phyloP scores from a whole-genome alignment of 1,140 invertebrate species.

The Heliconius nattereri region DNA sequence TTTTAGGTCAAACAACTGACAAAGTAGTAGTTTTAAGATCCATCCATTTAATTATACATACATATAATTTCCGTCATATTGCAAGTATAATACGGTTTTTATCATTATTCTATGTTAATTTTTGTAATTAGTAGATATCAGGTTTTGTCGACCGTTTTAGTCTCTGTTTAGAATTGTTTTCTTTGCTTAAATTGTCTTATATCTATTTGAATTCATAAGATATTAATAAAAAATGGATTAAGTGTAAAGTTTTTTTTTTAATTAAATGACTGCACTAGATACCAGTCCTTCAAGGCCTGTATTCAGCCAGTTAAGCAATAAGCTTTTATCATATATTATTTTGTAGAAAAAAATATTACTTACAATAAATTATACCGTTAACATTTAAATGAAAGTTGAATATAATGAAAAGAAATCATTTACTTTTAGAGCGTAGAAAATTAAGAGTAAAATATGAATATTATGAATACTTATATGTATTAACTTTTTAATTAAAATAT shows the following conservation, averaged over 20 bases:
- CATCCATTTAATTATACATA: conserved; percentile 26
- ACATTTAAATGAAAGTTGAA: not conserved
- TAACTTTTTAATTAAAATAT: not conserved
- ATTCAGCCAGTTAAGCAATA: not conserved
- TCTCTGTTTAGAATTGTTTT: not conserved
- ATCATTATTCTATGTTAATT: conserved; percentile 34
- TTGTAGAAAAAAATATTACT: not conserved
- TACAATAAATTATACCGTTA: not conserved
- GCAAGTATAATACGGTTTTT: conserved; percentile 25
- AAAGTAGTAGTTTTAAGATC: conserved; percentile 30
- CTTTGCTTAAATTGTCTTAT: not conserved
- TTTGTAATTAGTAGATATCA: conserved; percentile 22
- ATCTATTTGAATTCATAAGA: not conserved
- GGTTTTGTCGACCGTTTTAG: conserved; percentile 12
- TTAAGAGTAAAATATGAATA: not conserved
- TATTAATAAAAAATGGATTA: not conserved
- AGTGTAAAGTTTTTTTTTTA: not conserved
- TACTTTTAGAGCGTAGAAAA: not conserved
- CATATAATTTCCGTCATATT: conserved; percentile 13
- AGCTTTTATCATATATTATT: not conserved
- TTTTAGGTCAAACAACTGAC: conserved; percentile 35
- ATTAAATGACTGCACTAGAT: not conserved
- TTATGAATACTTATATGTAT: not conserved
- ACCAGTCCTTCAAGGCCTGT: not conserved
- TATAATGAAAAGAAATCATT: not conserved